Percentiles rank a stretch among this genome's conserved stretches.
Evolutionary conservation across 2,797 vertebrate species (phyloP).

Genomic region (Gymnopithys bicolor): DNA sequence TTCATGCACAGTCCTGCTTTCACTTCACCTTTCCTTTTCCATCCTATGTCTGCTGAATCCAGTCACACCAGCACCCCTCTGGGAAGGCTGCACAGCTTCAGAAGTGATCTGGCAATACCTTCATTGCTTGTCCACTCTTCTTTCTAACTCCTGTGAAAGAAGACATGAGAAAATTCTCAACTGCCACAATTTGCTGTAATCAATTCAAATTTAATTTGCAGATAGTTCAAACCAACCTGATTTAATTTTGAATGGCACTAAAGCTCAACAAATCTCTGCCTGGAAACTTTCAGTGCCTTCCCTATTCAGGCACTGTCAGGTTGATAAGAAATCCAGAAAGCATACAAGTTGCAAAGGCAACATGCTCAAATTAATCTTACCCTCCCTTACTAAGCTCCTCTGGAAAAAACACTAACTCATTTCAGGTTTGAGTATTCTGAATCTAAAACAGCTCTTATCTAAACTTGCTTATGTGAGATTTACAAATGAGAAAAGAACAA

Average conservation of each 20-base stretch:
- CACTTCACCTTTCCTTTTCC: background rate
- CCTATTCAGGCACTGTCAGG: background rate
- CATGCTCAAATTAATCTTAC: conserved; percentile 6
- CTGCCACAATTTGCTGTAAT: background rate
- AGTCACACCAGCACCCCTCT: background rate
- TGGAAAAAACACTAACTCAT: conserved; percentile 54
- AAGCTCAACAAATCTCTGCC: background rate
- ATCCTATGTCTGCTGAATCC: fast-evolving
- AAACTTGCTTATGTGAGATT: conserved; percentile 78
- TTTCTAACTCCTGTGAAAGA: background rate
- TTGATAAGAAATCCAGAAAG: conserved; percentile 63
- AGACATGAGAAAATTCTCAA: conserved; percentile 12
- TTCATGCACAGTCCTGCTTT: fast-evolving
- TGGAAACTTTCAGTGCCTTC: conserved; percentile 13
- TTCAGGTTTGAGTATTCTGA: conserved; percentile 69
- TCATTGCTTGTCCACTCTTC: background rate
- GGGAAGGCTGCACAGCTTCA: background rate
- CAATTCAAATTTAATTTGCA: conserved; percentile 53
- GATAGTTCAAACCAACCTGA: background rate
- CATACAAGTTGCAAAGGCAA: conserved; percentile 38
- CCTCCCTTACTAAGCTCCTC: conserved; percentile 6
- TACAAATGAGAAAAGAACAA: conserved; percentile 80
- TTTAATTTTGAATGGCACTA: background rate
- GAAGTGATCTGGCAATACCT: background rate
- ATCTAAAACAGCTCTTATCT: conserved; percentile 78